Conservation (phyloP, 2,888 invertebrate genomes). For the Sesia apiformis region DNA sequence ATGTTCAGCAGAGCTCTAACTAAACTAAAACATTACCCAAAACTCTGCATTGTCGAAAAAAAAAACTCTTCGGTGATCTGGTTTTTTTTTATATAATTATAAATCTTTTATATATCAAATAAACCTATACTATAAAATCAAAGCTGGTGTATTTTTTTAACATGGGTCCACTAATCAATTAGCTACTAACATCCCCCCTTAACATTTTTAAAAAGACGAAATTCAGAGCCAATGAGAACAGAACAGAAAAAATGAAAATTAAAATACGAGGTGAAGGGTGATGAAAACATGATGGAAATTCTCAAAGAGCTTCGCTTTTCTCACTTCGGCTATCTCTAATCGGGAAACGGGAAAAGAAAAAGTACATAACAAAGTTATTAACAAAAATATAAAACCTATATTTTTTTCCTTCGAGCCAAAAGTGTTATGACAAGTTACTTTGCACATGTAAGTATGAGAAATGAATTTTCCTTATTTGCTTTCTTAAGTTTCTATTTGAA, state of each 20-base stretch:
- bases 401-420: slow-evolving; percentile 7
- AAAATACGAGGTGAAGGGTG: slow-evolving; percentile 46
- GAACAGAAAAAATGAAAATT: slow-evolving; percentile 4
- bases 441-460: slow-evolving; percentile 66
- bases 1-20: background rate
- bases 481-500: slow-evolving; percentile 30
- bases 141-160: slow-evolving; percentile 72
- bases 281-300: slow-evolving; percentile 14
- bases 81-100: slow-evolving; percentile 53
- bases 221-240: slow-evolving; percentile 17
- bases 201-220: slow-evolving; percentile 15
- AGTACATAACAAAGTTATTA: slow-evolving; percentile 11
- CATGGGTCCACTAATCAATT: slow-evolving; percentile 68
- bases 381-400: slow-evolving; percentile 5
- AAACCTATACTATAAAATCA: slow-evolving; percentile 72
- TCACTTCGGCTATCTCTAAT: slow-evolving; percentile 48
- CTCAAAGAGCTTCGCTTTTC: slow-evolving; percentile 47
- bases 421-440: slow-evolving; percentile 39
- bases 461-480: slow-evolving; percentile 16
- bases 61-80: slow-evolving; percentile 52
- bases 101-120: slow-evolving; percentile 62
- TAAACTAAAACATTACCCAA: slow-evolving; percentile 3
- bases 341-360: slow-evolving; percentile 31
- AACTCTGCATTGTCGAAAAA: slow-evolving; percentile 18
- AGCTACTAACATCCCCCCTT: slow-evolving; percentile 52